Base-by-base conservation (phyloP, 2,888 invertebrate species). In the Epicampocera succincta region DNA sequence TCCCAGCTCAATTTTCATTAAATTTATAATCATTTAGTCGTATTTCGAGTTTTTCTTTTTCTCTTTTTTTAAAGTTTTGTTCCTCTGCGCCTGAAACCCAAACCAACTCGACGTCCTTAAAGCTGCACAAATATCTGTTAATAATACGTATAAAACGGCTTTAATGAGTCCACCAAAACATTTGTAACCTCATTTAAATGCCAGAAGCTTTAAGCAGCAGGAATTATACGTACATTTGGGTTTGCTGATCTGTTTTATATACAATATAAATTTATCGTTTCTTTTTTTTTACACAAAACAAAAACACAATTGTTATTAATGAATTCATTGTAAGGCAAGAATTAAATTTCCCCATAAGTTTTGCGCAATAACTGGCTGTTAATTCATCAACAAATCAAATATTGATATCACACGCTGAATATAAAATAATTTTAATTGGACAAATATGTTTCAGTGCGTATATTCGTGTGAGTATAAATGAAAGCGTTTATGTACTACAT, bases 351-450 rank as follows among this genome's bases (percentile, higher is more conserved):
- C n/a, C 29, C 42, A 42, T 42, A 50, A 3, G 50, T 50, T 42
- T 61, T 60, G 6, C 8, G 8, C 17, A 50, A n/a, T 42, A 75
- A 66, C 75, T 29, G 50, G 40, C 9, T 58, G 56, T 75, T 58
- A 68, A 75, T 60, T 75, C 58, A 60, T 60, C 75, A 68, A 33
- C 58, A 66, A 75, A 58, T 75, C 58, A 75, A 68, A 75, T 66
- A 58, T 58, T 75, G 74, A 75, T 65, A 50, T 42, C 56, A 44
- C 56, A 42, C 6, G 0, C 25, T 29, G 50, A 52, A 19, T 46
- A 48, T 40, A 42, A 61, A 61, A 72, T 0, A 54, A 25, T 66
- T 60, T 66, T 60, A 60, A 68, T 68, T 75, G 75, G 33, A 66
- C n/a, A 38, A 46, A 54, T 56, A 44, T 73, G 29, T 25, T 3